phyloP scores from a whole-genome alignment of 2,113 vertebrate species.

The Odocoileus hemionus region DNA sequence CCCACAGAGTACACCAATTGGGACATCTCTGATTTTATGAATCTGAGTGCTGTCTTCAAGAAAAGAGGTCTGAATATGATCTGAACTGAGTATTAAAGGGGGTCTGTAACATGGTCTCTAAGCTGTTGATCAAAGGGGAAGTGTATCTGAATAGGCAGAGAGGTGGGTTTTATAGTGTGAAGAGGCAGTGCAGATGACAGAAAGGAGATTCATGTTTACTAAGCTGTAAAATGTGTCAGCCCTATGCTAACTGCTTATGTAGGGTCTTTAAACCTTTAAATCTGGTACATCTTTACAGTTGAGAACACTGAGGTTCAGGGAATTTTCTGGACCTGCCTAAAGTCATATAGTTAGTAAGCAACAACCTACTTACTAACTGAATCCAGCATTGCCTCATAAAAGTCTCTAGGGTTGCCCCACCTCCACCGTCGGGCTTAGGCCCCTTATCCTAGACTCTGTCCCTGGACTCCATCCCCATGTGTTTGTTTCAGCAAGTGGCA shows the following conservation, averaged over 20 bases:
- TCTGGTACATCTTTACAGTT: not conserved
- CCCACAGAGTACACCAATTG: not conserved
- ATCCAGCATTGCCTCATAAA: not conserved
- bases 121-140: not conserved
- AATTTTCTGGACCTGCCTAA: not conserved
- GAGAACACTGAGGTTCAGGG: not conserved
- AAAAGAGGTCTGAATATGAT: not conserved
- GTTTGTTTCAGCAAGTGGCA: constrained; percentile 70
- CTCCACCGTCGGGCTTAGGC: not conserved
- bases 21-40: not conserved
- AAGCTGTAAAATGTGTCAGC: not conserved
- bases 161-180: not conserved
- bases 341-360: not conserved
- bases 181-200: not conserved
- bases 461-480: not conserved
- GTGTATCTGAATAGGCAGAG: not conserved
- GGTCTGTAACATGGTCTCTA: not conserved
- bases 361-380: not conserved
- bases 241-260: not conserved
- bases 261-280: not conserved
- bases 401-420: not conserved
- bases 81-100: not conserved
- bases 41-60: not conserved
- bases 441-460: not conserved
- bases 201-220: not conserved